Base-by-base conservation (phyloP, 2,888 invertebrate genomes). In the Ectobius pallidus region DNA sequence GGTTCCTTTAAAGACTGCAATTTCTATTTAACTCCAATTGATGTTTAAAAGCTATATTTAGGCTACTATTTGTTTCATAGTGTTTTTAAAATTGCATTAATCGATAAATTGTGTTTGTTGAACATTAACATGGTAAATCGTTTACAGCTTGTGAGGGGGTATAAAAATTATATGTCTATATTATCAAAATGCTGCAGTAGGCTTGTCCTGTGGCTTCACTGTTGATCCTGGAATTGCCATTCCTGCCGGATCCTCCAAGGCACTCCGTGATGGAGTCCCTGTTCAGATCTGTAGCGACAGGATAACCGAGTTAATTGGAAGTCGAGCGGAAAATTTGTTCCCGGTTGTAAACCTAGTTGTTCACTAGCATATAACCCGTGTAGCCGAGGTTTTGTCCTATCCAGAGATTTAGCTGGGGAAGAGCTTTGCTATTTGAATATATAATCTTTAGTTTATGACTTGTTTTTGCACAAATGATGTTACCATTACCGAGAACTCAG, bases 271-370 rank as follows among this genome's bases (percentile, higher is more conserved):
- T 74, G 72, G 74, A 74, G 70, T 27, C 68, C 25, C 70, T 67
- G 68, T 46, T 34, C 49, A 32, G 49, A 74, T 74, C 20, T 70
- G 55, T 68, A 32, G 58, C 70, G 82, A 82, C 82, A 81, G 78
- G 76, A 79, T 80, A 79, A 78, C 79, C 79, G 81, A 82, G 82
- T 83, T 83, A 83, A 82, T 80, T 79, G 80, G 78, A 80, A 81
- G 78, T 79, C 80, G 80, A 78, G 80, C 80, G 82, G 81, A 82
- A 83, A 82, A 82, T 83, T 82, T 81, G 74, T 72, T 72, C 72
- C 70, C 72, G 69, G 67, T 72, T 70, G 74, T 72, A 72, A 70
- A 72, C 69, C 72, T 52, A 69, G 69, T 70, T 74, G 72, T 74
- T 72, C 69, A 61, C 69, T 58, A 55, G 70, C 39, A 62, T 69